Percentiles rank a stretch among this genome's conserved stretches.
Evolutionary conservation across 1,140 invertebrate species (phyloP).

Genomic region (Hyphantria cunea): DNA sequence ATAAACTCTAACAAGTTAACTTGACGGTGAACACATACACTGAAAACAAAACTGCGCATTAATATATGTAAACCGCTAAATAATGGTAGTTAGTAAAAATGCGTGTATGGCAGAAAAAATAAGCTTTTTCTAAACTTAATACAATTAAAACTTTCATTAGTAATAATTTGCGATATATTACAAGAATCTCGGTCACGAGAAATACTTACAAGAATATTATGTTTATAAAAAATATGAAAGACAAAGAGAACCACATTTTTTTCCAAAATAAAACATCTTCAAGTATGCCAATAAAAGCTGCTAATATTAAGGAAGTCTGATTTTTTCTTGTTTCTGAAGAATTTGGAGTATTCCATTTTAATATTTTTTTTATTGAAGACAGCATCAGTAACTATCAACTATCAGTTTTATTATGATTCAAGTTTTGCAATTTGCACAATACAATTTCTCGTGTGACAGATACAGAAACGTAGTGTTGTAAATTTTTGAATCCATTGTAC

Average conservation of each 20-base stretch:
- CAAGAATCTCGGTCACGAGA: conserved; percentile 15
- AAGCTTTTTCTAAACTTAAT: too few relatives aligned
- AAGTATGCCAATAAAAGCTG: conserved; percentile 48
- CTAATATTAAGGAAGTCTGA: conserved; percentile 41
- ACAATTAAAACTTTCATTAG: too few relatives aligned
- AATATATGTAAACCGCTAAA: too few relatives aligned
- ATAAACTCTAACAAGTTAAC: conserved; percentile 60
- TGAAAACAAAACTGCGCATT: conserved; percentile 44
- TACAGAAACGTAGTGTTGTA: too few relatives aligned
- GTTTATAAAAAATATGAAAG: conserved; percentile 60
- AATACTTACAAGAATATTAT: conserved; percentile 67
- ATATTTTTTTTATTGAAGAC: conserved; percentile 35
- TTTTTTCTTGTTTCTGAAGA: conserved; percentile 33
- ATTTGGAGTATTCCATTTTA: conserved; percentile 43
- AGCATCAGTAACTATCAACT: conserved; percentile 35
- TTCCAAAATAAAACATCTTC: conserved; percentile 74
- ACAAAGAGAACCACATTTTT: conserved; percentile 68
- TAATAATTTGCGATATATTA: too few relatives aligned
- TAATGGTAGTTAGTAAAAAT: not conserved
- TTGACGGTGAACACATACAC: conserved; percentile 54
- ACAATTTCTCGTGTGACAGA: not conserved
- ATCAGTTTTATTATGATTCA: not conserved
- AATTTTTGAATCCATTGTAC: too few relatives aligned
- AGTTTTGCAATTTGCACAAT: not conserved
- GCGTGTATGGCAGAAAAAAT: not conserved